Conservation (phyloP, 37 sponge, comb jelly and placozoan species). For the Ianthella basta region DNA sequence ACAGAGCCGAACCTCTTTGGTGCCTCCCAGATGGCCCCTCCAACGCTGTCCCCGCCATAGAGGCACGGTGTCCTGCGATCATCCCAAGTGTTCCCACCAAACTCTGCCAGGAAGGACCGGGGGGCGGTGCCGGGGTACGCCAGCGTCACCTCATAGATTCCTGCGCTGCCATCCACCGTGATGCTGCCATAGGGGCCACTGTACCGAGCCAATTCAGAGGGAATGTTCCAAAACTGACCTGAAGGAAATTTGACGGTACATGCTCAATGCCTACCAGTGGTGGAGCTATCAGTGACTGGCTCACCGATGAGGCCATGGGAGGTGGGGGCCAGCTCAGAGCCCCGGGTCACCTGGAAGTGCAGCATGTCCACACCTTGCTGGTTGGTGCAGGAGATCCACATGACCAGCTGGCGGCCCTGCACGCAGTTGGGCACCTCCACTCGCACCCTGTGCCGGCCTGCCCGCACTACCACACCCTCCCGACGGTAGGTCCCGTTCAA, state of each 20-base stretch:
- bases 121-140: background rate
- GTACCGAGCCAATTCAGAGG: conserved; percentile 32
- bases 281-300: background rate
- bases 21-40: conserved; percentile 44
- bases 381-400: conserved; percentile 27
- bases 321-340: background rate
- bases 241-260: background rate
- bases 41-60: conserved; percentile 68
- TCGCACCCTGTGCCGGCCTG: conserved; percentile 31
- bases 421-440: conserved; percentile 26
- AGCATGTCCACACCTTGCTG: conserved; percentile 10
- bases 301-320: conserved; percentile 39
- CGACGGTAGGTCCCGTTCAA: background rate
- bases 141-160: conserved; percentile 53
- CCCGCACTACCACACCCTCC: conserved; percentile 47
- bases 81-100: conserved; percentile 58
- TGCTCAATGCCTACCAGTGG: background rate
- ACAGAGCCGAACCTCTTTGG: conserved; percentile 43
- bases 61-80: conserved; percentile 48
- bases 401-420: conserved; percentile 8
- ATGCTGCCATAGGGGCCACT: background rate
- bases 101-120: conserved; percentile 58
- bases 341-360: conserved; percentile 5
- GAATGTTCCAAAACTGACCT: conserved; percentile 87
- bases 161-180: background rate